Evolutionary conservation across 30 jellyfish, hydroid and myxozoan species (phyloP).

Genomic region (Aurelia coerulea): DNA sequence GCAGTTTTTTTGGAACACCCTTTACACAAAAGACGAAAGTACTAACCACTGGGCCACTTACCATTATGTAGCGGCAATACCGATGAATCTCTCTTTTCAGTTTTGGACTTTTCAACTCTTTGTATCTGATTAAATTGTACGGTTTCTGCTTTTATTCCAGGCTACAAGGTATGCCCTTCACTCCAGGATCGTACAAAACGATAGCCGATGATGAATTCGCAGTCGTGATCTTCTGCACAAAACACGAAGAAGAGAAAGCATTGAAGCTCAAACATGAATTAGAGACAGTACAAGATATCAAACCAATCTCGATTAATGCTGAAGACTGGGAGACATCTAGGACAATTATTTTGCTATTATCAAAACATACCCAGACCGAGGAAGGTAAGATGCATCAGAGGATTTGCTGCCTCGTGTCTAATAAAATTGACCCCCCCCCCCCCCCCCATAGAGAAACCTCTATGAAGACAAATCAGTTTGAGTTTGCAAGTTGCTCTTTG

Average conservation of each 20-base stretch:
- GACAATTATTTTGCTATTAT: constrained; percentile 31
- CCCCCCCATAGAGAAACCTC: too few relatives aligned
- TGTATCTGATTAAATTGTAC: neutral
- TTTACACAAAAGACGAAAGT: too few relatives aligned
- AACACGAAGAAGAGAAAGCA: constrained; percentile 38
- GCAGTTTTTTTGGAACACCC: too few relatives aligned
- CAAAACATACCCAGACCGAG: constrained; percentile 40
- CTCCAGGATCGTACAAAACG: constrained; percentile 37
- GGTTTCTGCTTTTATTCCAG: neutral
- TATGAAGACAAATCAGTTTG: too few relatives aligned
- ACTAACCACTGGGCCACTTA: too few relatives aligned
- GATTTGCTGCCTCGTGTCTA: neutral
- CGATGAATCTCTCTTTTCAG: too few relatives aligned
- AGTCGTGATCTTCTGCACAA: constrained; percentile 48
- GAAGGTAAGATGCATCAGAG: constrained; percentile 8
- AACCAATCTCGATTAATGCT: constrained; percentile 32
- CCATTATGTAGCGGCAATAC: too few relatives aligned
- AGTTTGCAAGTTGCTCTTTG: too few relatives aligned
- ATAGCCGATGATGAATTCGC: constrained; percentile 31
- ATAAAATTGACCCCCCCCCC: too few relatives aligned
- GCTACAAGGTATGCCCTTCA: constrained; percentile 53
- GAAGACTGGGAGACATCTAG: constrained; percentile 47
- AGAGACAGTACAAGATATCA: constrained; percentile 49
- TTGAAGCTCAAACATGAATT: constrained; percentile 23
- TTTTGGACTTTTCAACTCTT: neutral